phyloP scores from a whole-genome alignment of 2,797 vertebrate species.

The Toxotes lorentzi region DNA sequence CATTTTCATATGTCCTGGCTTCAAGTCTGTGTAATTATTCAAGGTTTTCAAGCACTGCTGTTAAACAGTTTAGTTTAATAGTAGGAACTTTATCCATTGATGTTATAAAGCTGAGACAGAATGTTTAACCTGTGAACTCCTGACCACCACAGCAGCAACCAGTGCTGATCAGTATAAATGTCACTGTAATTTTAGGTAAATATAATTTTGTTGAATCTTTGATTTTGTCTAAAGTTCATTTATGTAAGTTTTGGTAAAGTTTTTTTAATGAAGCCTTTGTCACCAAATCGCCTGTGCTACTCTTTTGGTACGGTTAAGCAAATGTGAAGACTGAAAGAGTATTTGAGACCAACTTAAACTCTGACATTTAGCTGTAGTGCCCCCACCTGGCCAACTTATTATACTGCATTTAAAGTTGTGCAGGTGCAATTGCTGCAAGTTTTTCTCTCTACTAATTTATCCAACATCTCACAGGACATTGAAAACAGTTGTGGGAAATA shows the following conservation, averaged over 20 bases:
- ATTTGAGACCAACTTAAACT: slow-evolving; percentile 39
- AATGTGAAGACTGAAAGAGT: not conserved
- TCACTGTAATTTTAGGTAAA: not conserved
- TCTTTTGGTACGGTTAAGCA: slow-evolving; percentile 10
- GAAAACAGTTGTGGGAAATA: not conserved
- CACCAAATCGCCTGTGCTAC: not conserved
- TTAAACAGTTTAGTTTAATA: not conserved
- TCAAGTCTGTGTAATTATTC: not conserved
- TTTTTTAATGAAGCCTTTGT: not conserved
- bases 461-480: not conserved
- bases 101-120: not conserved
- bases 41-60: not conserved
- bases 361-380: slow-evolving; percentile 67
- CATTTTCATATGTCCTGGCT: not conserved
- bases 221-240: not conserved
- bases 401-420: slow-evolving; percentile 49
- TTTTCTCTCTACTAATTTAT: not conserved
- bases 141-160: not conserved
- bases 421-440: slow-evolving; percentile 4
- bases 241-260: not conserved
- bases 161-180: not conserved
- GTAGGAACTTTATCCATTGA: not conserved
- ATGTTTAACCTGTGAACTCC: not conserved
- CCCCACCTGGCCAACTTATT: slow-evolving; percentile 59
- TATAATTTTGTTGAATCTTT: not conserved